phyloP scores from a whole-genome alignment of 1,140 invertebrate species.

The Drosophila pectinifera region DNA sequence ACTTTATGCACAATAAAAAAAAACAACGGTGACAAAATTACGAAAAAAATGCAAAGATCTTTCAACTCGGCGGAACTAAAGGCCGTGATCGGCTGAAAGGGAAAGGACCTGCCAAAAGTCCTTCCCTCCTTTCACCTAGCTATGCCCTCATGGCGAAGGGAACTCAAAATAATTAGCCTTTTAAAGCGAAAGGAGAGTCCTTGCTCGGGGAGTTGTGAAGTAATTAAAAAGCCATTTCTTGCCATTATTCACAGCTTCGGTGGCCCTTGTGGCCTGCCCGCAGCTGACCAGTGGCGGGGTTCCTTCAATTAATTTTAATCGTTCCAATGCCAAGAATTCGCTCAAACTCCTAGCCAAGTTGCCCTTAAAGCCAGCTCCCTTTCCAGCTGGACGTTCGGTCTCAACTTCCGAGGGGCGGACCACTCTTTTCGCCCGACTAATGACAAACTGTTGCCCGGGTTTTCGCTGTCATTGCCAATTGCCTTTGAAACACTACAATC shows the following conservation, averaged over 20 bases:
- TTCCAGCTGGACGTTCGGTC: conserved; percentile 5
- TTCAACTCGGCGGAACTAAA: not conserved
- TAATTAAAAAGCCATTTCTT: conserved; percentile 71
- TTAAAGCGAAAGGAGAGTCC: conserved; percentile 14
- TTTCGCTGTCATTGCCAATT: conserved; percentile 36
- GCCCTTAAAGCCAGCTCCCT: not conserved
- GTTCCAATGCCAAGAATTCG: conserved; percentile 55
- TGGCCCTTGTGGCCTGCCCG: conserved; percentile 15
- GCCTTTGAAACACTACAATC: conserved; percentile 47
- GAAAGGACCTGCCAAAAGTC: no score
- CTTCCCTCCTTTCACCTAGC: conserved; percentile 12
- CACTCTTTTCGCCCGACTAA: conserved; percentile 1
- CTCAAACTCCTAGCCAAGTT: conserved; percentile 20
- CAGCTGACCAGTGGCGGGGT: conserved; percentile 26
- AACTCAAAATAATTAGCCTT: conserved; percentile 36
- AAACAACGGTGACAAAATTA: conserved; percentile 85
- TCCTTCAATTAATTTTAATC: conserved; percentile 61
- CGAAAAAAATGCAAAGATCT: conserved; percentile 62
- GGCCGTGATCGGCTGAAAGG: no score
- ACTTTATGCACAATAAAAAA: conserved; percentile 84
- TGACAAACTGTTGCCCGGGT: conserved; percentile 38
- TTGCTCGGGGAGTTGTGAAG: conserved; percentile 32
- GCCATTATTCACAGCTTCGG: conserved; percentile 31
- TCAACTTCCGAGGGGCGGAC: not conserved
- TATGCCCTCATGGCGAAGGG: conserved; percentile 12